Percentiles rank a stretch among this genome's conserved stretches.
Evolutionary conservation across 2,888 invertebrate species (phyloP).

Genomic region (Oscheius sp.): DNA sequence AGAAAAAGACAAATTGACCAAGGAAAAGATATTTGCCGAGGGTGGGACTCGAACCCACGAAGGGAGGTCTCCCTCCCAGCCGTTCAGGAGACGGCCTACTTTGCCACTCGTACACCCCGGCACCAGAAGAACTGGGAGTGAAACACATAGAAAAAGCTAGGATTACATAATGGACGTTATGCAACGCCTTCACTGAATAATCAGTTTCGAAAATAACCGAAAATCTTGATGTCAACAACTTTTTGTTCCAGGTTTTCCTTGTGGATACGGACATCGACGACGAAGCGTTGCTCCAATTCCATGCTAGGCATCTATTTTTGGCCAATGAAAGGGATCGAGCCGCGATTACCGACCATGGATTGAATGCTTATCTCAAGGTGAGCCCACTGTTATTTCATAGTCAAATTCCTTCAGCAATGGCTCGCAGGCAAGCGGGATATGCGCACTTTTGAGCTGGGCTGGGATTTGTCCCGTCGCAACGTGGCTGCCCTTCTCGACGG

Average conservation of each 20-base stretch:
- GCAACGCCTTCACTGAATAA: too few relatives aligned
- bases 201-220: too few relatives aligned
- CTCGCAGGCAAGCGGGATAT: slow-evolving; percentile 10
- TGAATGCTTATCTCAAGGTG: slow-evolving; percentile 18
- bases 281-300: slow-evolving; percentile 4
- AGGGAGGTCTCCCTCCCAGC: too few relatives aligned
- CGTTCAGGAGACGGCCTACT: too few relatives aligned
- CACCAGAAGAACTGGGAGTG: too few relatives aligned
- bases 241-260: neutral
- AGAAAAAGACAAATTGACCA: too few relatives aligned
- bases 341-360: slow-evolving; percentile 15
- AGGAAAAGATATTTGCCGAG: too few relatives aligned
- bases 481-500: slow-evolving; percentile 7
- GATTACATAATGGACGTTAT: too few relatives aligned
- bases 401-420: slow-evolving; percentile 16
- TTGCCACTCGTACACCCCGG: too few relatives aligned
- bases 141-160: too few relatives aligned
- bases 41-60: too few relatives aligned
- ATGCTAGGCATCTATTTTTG: neutral
- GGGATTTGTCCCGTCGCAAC: slow-evolving; percentile 9
- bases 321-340: neutral
- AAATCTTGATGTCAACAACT: neutral
- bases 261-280: slow-evolving; percentile 15
- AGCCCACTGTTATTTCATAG: neutral
- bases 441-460: neutral